phyloP scores from a whole-genome alignment of 2,888 invertebrate species.

The Parascotia fuliginaria region DNA sequence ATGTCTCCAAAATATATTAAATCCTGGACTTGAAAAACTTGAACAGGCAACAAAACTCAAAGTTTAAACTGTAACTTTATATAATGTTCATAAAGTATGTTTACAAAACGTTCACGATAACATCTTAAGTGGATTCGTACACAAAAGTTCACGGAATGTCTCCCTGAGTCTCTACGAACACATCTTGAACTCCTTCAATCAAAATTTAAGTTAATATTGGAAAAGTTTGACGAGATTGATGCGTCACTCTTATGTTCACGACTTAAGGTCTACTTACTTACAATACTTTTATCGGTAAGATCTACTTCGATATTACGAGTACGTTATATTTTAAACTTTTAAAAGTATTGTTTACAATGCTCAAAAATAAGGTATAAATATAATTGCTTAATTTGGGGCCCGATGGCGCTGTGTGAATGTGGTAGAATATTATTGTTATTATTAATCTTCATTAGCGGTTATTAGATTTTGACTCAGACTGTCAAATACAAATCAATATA shows the following conservation, averaged over 20 bases:
- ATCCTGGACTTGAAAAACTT: neutral
- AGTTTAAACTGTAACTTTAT: neutral
- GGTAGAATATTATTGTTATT: too few relatives aligned
- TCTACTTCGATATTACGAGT: neutral
- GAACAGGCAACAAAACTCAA: neutral
- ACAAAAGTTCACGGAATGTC: slow-evolving; percentile 22
- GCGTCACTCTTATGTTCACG: slow-evolving; percentile 46
- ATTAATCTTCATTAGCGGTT: too few relatives aligned
- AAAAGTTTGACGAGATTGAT: slow-evolving; percentile 63
- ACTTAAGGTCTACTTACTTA: slow-evolving; percentile 25
- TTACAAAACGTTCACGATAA: slow-evolving; percentile 6
- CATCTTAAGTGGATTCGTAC: slow-evolving; percentile 12
- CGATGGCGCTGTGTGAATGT: too few relatives aligned
- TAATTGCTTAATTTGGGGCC: too few relatives aligned
- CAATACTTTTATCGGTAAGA: slow-evolving; percentile 10
- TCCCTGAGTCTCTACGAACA: slow-evolving; percentile 30
- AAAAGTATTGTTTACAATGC: neutral
- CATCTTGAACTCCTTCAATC: slow-evolving; percentile 58
- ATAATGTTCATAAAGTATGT: slow-evolving; percentile 6
- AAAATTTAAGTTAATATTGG: slow-evolving; percentile 70
- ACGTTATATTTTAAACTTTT: slow-evolving; percentile 2
- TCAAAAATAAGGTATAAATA: neutral
- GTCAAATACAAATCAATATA: too few relatives aligned
- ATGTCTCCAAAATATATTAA: too few relatives aligned
- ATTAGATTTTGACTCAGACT: too few relatives aligned